Base-by-base conservation (phyloP, 2,888 invertebrate genomes). In the Ypsolopha sequella region DNA sequence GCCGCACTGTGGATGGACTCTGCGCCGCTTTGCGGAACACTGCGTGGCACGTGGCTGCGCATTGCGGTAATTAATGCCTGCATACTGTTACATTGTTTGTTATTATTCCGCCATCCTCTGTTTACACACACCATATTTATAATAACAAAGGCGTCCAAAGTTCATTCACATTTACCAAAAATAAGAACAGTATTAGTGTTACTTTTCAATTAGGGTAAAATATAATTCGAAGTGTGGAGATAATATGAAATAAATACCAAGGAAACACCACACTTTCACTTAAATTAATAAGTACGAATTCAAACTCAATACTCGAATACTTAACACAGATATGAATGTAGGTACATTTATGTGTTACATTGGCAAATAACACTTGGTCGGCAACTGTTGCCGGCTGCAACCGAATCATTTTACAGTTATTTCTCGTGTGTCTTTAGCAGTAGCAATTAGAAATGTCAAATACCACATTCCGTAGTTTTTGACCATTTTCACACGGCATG, bases 21-120 rank as follows among this genome's bases (percentile, higher is more conserved):
- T 55, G 58, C 58, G 63, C 63, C 59, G 53, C 54, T 45, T 34
- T 13, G 34, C 7, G 44, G 43, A 36, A 24, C 24, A 24, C 24
- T 24, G 24, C 24, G 44, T 11, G 34, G 43, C 6, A 8, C 41
- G 9, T 46, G 41, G 35, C 60, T 56, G 62, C 67, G 74, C 73
- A 74, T 60, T 73, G 75, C 73, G 64, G 73, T 68, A 66, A 71
- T 71, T 69, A 67, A 66, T 71, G 68, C 70, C 66, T 60, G 58
- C 54, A 52, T 55, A 47, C 14, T 44, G 14, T 7, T n/a, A 39
- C 39, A 36, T 34, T 39, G 11, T 11, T 9, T 46, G 50, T 45
- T 52, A 50, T 50, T 50, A 46, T 41, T 8, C 50, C 36, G 50
- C 14, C 43, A 46, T 46, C 41, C 46, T 13, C 13, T 46, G 3